A percentile compares a stretch with the other conserved stretches of the same genome.
Conservation (phyloP, 2,888 invertebrate species). For the Orthosia gothica region DNA sequence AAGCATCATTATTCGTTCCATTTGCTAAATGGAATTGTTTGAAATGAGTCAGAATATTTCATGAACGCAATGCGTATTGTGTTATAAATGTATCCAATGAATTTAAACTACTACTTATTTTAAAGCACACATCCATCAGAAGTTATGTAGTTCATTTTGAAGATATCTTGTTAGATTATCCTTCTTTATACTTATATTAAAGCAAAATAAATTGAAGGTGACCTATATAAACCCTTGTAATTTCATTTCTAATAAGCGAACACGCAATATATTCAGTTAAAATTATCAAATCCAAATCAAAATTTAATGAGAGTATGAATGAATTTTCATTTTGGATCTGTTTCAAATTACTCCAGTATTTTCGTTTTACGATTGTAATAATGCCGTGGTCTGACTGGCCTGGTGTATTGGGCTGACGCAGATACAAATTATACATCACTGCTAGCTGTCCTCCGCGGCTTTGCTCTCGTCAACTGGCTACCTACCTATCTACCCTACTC, state of each 20-base stretch:
- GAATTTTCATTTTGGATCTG: constrained; percentile 58
- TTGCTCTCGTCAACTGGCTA: no score
- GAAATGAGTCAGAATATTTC: constrained; percentile 67
- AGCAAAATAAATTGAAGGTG: constrained; percentile 25
- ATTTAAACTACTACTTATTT: constrained; percentile 54
- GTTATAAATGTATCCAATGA: constrained; percentile 61
- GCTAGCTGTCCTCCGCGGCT: no score
- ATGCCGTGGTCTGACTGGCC: constrained; percentile 44
- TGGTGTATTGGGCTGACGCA: constrained; percentile 51
- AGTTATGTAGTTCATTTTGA: not conserved
- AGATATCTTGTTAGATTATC: constrained; percentile 13
- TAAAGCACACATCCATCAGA: constrained; percentile 2
- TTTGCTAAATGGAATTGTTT: constrained; percentile 71
- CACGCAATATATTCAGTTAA: constrained; percentile 11
- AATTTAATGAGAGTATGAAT: constrained; percentile 52
- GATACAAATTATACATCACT: constrained; percentile 45
- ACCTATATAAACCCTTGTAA: constrained; percentile 4
- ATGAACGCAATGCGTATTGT: constrained; percentile 63
- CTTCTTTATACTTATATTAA: not conserved
- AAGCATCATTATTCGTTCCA: constrained; percentile 54
- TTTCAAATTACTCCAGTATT: constrained; percentile 60
- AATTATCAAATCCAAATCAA: constrained; percentile 39
- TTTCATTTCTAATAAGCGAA: constrained; percentile 30
- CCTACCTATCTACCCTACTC: no score
- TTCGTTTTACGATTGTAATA: constrained; percentile 63